Evolutionary conservation across 2,113 vertebrate species (phyloP).

Genomic region (Miniopterus natalensis): DNA sequence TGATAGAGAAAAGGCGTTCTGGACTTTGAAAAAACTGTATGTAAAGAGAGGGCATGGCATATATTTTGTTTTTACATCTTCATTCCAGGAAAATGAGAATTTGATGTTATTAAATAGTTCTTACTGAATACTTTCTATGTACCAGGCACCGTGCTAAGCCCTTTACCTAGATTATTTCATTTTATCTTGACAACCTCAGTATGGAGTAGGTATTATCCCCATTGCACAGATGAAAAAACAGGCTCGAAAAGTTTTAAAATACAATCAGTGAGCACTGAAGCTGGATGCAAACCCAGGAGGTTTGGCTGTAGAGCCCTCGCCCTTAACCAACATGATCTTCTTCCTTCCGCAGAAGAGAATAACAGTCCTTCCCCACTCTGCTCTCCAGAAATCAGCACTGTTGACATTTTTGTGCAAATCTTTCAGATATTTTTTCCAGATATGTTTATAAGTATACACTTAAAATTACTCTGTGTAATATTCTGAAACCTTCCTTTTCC

Average conservation of each 20-base stretch:
- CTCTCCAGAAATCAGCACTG: background rate
- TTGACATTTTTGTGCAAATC: background rate
- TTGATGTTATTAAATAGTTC: background rate
- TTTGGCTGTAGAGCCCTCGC: too few relatives aligned
- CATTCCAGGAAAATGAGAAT: background rate
- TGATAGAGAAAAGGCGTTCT: background rate
- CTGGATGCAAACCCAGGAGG: too few relatives aligned
- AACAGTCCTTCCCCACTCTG: background rate
- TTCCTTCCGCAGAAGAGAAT: background rate
- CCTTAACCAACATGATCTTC: background rate
- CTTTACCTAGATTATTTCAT: background rate
- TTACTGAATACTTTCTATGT: background rate
- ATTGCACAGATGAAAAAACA: background rate
- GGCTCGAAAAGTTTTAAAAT: background rate
- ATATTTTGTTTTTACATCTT: background rate
- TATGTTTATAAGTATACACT: background rate
- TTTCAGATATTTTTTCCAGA: background rate
- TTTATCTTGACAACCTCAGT: background rate
- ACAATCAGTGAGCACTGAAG: background rate
- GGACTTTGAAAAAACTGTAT: background rate
- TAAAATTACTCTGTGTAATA: background rate
- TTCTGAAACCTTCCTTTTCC: background rate
- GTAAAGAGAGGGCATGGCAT: background rate
- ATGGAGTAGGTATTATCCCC: background rate
- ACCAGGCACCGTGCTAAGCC: background rate